A percentile compares a stretch with the other conserved stretches of the same genome.
These are phyloP conservation scores for Megaceryle alcyon DNA, from an alignment of 2,797 vertebrate genomes.

Conservation along the genomic window DNA sequence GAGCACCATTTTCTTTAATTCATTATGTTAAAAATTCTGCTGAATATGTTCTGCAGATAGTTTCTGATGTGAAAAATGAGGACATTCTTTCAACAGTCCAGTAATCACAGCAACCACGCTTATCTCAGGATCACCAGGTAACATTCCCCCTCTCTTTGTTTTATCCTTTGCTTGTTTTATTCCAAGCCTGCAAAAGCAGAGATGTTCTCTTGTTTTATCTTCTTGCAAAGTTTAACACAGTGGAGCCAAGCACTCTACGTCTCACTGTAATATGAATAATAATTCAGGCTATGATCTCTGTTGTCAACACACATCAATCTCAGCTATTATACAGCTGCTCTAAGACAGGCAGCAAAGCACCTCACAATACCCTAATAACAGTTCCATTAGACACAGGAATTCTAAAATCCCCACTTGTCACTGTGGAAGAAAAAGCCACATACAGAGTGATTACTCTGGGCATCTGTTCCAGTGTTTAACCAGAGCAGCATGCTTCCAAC, in stretches of 20 bases:
- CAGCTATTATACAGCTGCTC: neutral
- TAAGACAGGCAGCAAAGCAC: neutral
- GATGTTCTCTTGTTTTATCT: constrained; percentile 44
- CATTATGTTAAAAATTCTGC: neutral
- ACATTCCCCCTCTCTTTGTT: neutral
- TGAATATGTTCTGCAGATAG: neutral
- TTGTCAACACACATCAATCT: constrained; percentile 65
- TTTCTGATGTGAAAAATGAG: neutral
- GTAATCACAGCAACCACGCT: neutral
- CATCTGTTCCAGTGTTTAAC: neutral
- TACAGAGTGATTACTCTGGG: neutral
- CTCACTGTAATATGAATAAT: constrained; percentile 49
- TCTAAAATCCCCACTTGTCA: neutral
- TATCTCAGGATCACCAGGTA: neutral
- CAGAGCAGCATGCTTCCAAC: neutral
- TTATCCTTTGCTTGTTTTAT: neutral
- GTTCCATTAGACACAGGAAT: constrained; percentile 15
- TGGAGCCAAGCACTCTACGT: constrained; percentile 5
- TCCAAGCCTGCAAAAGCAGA: neutral
- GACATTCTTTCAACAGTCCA: neutral
- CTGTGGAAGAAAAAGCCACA: neutral
- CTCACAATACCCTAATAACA: neutral
- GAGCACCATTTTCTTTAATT: neutral
- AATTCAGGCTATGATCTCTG: constrained; percentile 51
- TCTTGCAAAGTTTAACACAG: constrained; percentile 17